Evolutionary conservation across 2,113 vertebrate species (phyloP).

Genomic region (Paradisaea rubra): DNA sequence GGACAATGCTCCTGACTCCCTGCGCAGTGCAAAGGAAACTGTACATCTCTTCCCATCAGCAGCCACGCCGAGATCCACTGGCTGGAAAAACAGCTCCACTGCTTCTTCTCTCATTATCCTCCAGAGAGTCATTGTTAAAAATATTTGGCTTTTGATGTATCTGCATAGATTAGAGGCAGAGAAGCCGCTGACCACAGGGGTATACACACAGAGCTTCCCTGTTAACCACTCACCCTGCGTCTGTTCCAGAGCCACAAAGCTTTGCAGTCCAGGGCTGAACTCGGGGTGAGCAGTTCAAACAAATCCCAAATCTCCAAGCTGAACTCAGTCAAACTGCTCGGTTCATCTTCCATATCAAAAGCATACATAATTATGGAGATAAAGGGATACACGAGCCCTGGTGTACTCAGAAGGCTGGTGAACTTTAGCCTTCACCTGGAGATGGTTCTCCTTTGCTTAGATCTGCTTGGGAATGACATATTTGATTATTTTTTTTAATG

Average conservation of each 20-base stretch:
- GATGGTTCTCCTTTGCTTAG: background rate
- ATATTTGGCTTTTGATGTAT: background rate
- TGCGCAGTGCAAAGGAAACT: background rate
- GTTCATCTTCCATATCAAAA: background rate
- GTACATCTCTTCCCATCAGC: background rate
- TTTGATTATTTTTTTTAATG: background rate
- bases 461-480: background rate
- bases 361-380: background rate
- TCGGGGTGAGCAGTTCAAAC: background rate
- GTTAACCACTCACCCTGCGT: fast-evolving
- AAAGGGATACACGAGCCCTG: background rate
- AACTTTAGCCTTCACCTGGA: background rate
- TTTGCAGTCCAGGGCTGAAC: background rate
- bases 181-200: background rate
- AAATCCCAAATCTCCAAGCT: background rate
- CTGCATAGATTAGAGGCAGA: background rate
- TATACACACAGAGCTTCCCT: background rate
- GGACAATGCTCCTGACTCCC: background rate
- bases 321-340: background rate
- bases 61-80: fast-evolving
- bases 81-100: background rate
- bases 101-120: background rate
- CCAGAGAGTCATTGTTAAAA: background rate
- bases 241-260: background rate
- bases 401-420: background rate